These are phyloP conservation scores for Megaustenia siamemsis DNA, from an alignment of 2,888 invertebrate species.

Conservation along the genomic window DNA sequence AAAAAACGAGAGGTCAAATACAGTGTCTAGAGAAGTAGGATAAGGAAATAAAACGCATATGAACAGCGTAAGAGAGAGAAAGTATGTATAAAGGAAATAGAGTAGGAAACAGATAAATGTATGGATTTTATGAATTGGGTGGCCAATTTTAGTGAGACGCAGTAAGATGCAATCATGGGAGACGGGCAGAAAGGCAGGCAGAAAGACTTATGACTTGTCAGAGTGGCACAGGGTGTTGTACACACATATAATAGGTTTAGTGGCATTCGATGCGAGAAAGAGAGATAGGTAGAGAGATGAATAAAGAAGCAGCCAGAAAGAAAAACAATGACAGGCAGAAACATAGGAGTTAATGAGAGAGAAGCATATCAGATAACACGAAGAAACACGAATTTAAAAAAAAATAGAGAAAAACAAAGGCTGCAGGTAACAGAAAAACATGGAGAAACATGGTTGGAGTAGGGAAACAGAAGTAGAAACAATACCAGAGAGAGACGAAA, in stretches of 20 bases:
- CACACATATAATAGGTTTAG: not conserved
- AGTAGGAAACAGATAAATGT: too few relatives aligned
- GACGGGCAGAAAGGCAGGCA: conserved; percentile 42
- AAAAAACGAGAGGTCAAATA: too few relatives aligned
- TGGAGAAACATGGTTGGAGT: not conserved
- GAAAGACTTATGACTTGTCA: conserved; percentile 27
- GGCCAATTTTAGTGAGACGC: too few relatives aligned
- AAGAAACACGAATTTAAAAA: not conserved
- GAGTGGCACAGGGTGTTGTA: not conserved
- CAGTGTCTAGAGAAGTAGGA: too few relatives aligned
- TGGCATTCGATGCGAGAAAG: not conserved
- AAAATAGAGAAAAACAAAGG: not conserved
- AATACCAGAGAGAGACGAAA: not conserved
- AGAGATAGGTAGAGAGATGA: too few relatives aligned
- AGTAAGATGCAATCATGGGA: not conserved
- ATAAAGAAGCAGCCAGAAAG: too few relatives aligned
- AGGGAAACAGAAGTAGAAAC: not conserved
- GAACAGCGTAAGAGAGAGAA: too few relatives aligned
- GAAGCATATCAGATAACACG: too few relatives aligned
- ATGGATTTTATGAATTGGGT: too few relatives aligned
- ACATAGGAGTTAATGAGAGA: not conserved
- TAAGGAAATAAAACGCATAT: too few relatives aligned
- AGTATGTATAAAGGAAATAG: too few relatives aligned
- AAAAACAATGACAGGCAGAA: not conserved
- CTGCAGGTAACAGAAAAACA: not conserved